Conservation (phyloP, 2,797 vertebrate species). For the Rhinogobio ventralis region DNA sequence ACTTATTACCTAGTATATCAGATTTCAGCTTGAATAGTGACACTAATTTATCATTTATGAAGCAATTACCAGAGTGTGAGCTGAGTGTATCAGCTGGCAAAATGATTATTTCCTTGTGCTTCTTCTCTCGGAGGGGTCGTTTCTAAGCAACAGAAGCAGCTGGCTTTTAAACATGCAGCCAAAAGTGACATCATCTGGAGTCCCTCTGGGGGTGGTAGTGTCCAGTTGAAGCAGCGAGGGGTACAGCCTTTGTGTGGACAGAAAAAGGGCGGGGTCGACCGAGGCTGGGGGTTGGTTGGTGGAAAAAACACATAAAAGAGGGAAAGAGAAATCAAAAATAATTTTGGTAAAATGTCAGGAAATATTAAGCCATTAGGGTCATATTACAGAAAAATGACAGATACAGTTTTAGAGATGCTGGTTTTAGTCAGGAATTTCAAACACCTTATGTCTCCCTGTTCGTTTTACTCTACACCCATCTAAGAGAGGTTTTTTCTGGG, state of each 20-base stretch:
- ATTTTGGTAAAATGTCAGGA: conserved; percentile 8
- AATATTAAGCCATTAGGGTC: neutral
- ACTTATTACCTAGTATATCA: neutral
- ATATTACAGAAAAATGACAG: conserved; percentile 8
- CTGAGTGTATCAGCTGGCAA: neutral
- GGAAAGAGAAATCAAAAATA: neutral
- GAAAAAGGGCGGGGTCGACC: conserved; percentile 37
- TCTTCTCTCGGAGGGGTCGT: conserved; percentile 33
- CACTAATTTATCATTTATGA: conserved; percentile 17
- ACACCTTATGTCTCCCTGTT: conserved; percentile 3
- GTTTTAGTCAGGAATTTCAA: conserved; percentile 3
- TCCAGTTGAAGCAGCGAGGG: conserved; percentile 32
- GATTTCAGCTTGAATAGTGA: conserved; percentile 9
- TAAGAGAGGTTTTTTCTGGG: neutral
- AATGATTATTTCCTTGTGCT: neutral
- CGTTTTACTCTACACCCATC: neutral
- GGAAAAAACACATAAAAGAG: neutral
- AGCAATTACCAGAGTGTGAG: conserved; percentile 7
- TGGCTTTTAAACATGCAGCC: conserved; percentile 54
- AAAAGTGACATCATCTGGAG: conserved; percentile 59
- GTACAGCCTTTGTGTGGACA: conserved; percentile 48
- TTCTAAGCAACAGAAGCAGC: conserved; percentile 57
- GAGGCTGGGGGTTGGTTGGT: neutral
- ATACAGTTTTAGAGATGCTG: neutral
- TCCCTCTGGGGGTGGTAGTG: conserved; percentile 36